Evolutionary conservation across 2,797 vertebrate species (phyloP), one percentile per base, ranked within the genome.

Genomic region (Parauchenoglanis punctatus): DNA sequence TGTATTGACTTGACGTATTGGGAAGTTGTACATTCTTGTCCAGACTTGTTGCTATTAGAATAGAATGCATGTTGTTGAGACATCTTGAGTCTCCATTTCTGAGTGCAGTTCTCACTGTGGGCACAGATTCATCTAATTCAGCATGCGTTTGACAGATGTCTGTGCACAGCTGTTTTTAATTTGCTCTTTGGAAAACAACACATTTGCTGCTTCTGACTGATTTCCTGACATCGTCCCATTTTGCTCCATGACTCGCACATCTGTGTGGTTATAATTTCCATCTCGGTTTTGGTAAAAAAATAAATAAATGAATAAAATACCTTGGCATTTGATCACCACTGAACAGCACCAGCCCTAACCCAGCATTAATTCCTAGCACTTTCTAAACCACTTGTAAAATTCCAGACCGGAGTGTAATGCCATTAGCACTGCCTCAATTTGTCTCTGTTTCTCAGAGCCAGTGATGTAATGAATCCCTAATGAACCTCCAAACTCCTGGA

Each of bases 351-450:
- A 75, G 28, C 7, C 49, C 65, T 92, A 83, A 91, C 77, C 84
- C 20, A 72, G 85, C 82, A 75, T 75, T 10, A 87, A 67, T 73
- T 46, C 86, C 35, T 49, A 52, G 87, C 20, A 25, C 54, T 84
- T 73, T 56, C 81, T 82, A 84, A 70, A 49, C 40, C 31, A n/a
- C 86, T 81, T 89, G 90, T 88, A 85, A 93, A 90, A 92, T 93
- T 91, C 73, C 90, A 89, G 83, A 76, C 87, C 28, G 25, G 2
- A 88, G 59, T 86, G 87, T 93, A 61, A 91, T 52, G n/a, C 85
- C 84, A 88, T 91, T 91, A 90, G 75, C 25, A 18, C 58, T 46
- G 58, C 20, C 63, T 72, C 46, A 73, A 49, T 87, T 59, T 12
- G 1, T 46, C 80, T 91, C 49, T 17, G 8, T 20, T 81, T 72